Conservation (phyloP, 2,797 vertebrate genomes). For the Paramormyrops hopkinsi region DNA sequence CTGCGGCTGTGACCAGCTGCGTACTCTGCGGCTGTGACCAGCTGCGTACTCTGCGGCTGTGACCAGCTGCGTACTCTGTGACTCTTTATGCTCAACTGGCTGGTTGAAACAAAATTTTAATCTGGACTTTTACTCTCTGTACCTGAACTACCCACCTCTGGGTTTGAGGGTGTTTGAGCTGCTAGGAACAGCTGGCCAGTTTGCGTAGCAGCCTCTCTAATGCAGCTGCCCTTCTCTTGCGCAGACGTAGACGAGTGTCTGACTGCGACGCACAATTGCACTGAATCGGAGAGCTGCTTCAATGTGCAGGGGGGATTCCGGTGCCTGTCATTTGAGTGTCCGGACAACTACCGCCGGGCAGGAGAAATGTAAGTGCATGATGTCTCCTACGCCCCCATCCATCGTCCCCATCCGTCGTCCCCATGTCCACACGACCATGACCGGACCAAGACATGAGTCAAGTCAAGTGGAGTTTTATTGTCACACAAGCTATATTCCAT, state of each 20-base stretch:
- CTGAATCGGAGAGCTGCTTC: constrained; percentile 84
- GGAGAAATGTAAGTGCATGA: constrained; percentile 81
- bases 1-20: background rate
- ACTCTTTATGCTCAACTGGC: background rate
- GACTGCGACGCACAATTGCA: constrained; percentile 79
- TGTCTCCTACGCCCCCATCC: background rate
- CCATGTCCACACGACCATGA: background rate
- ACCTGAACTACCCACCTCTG: background rate
- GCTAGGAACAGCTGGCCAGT: background rate
- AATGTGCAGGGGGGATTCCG: constrained; percentile 87
- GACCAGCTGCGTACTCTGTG: background rate
- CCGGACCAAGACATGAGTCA: background rate
- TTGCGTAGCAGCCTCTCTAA: background rate
- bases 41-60: background rate
- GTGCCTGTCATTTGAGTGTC: constrained; percentile 83
- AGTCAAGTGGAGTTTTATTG: background rate
- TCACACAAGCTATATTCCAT: background rate
- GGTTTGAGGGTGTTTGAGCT: background rate
- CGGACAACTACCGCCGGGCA: constrained; percentile 76
- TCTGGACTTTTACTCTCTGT: background rate
- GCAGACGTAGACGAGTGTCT: constrained; percentile 90
- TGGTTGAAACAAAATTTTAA: background rate
- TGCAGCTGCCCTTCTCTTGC: background rate
- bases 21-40: background rate
- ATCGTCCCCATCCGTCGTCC: background rate